phyloP scores from a whole-genome alignment of 2,888 invertebrate species.

The Rhagophthalmus giganteus region DNA sequence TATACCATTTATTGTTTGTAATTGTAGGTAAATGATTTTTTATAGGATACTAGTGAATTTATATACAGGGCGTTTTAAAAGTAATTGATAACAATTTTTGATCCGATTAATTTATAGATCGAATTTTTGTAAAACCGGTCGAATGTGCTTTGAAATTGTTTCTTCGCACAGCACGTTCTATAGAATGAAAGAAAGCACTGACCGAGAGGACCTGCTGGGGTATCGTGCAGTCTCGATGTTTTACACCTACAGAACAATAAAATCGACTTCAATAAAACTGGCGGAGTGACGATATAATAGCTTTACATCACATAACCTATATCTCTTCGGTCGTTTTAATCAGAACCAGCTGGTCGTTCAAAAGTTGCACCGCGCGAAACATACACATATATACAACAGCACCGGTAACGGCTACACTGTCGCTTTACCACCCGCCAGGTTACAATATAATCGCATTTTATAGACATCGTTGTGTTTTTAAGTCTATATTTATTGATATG shows the following conservation, averaged over 20 bases:
- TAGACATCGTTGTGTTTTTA: constrained; percentile 21
- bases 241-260: constrained; percentile 52
- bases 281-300: constrained; percentile 43
- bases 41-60: no score
- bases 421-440: constrained; percentile 31
- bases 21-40: no score
- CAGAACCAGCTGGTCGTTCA: constrained; percentile 13
- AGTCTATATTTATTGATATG: constrained; percentile 36
- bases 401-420: constrained; percentile 23
- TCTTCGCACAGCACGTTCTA: constrained; percentile 4
- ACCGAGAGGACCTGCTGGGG: constrained; percentile 42
- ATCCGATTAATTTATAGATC: no score
- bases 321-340: constrained; percentile 22
- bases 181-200: constrained; percentile 27
- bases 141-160: no score
- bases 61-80: no score
- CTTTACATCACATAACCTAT: constrained; percentile 31
- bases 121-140: no score
- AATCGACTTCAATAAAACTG: constrained; percentile 49
- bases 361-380: constrained; percentile 7
- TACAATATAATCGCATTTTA: constrained; percentile 26
- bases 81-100: no score
- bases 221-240: constrained; percentile 44
- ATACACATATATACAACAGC: constrained; percentile 8
- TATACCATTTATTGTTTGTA: no score